Evolutionary conservation across 2,888 invertebrate genomes (phyloP), one percentile per base, ranked within the genome.

Genomic region (Microchrysa polita): DNA sequence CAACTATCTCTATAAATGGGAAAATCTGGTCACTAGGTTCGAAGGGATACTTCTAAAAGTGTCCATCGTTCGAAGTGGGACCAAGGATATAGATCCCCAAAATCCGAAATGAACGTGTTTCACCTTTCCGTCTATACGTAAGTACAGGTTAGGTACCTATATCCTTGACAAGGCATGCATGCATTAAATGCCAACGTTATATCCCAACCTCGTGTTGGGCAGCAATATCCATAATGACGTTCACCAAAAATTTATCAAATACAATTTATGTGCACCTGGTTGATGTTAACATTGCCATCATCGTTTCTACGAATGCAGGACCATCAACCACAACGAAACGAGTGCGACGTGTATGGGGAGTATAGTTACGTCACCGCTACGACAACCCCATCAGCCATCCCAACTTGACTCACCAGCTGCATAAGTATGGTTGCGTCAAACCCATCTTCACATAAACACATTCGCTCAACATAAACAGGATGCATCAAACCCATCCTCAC

Each of bases 221-320:
- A 34, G 27, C 27, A 61, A 61, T 61, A 61, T 61, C 48, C 65
- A 65, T 65, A 65, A 65, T 65, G 65, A 65, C 48, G 18, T 48
- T 65, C 65, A 44, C 65, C 65, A 65, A 55, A 69, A 69, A 69
- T 69, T 69, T 69, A 69, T 69, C 69, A 69, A 69, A 69, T 57
- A 67, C 69, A 55, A 69, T 69, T 69, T 69, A 69, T 69, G 69
- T 57, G 55, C 69, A 69, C 69, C 69, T 69, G 69, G 34, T 57
- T 44, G 69, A 69, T 69, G 69, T 69, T 69, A 69, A 69, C 69
- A 55, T 69, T 55, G 57, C 40, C 57, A 55, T 55, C 53, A 65
- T 34, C 14, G 40, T 61, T 65, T 22, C 65, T 65, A 14, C 65
- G 23, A 65, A 5, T 65, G 65, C 65, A 48, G 65, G 7, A 48